phyloP scores from a whole-genome alignment of 2,797 vertebrate genomes.

The Sebastes aleutianus region DNA sequence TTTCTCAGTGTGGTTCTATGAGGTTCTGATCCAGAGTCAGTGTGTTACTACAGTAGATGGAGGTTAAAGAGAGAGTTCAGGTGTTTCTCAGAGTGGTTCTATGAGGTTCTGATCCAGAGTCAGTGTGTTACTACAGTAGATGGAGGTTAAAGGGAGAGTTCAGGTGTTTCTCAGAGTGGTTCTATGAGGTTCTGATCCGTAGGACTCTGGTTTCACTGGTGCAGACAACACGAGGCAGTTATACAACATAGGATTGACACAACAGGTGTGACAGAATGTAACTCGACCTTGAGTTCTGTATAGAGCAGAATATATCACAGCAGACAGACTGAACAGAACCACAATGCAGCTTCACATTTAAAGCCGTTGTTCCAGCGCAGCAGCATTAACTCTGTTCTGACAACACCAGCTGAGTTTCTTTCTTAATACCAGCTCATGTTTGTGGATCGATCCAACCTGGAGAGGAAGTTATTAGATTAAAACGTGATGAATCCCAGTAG shows the following conservation, averaged over 20 bases:
- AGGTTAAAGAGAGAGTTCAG: too few relatives aligned
- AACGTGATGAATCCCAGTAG: background rate
- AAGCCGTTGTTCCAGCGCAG: background rate
- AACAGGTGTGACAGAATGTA: constrained; percentile 40
- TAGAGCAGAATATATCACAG: background rate
- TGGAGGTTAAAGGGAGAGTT: too few relatives aligned
- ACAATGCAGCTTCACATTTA: constrained; percentile 11
- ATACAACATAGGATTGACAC: constrained; percentile 29
- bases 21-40: too few relatives aligned
- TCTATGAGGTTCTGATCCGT: too few relatives aligned
- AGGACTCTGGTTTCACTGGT: constrained; percentile 4
- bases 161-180: too few relatives aligned
- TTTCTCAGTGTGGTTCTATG: too few relatives aligned
- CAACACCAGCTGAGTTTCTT: too few relatives aligned
- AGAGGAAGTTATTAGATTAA: background rate
- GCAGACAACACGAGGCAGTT: constrained; percentile 2
- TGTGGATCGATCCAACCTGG: background rate
- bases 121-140: too few relatives aligned
- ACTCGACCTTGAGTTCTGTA: constrained; percentile 6
- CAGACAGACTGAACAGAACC: constrained; percentile 20
- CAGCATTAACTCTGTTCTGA: background rate
- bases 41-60: too few relatives aligned
- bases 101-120: too few relatives aligned
- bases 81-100: too few relatives aligned
- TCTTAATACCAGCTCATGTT: background rate